A percentile compares a stretch with the other conserved stretches of the same genome.
phyloP scores from a whole-genome alignment of 2,113 vertebrate species.

The Syngnathus typhle region DNA sequence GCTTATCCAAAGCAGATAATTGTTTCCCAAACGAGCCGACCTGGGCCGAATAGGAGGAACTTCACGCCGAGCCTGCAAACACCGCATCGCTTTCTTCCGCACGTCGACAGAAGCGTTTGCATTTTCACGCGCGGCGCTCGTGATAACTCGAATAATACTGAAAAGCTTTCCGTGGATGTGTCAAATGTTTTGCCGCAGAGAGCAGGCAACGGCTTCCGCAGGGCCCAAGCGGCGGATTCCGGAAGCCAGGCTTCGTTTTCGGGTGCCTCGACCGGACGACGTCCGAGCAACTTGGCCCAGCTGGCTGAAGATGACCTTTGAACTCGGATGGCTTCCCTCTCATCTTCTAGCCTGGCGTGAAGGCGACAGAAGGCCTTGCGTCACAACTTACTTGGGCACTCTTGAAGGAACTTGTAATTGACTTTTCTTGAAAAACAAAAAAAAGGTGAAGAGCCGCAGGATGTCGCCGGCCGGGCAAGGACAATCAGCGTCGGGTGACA shows the following conservation, averaged over 20 bases:
- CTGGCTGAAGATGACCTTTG: conserved; percentile 84
- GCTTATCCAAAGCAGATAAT: conserved; percentile 52
- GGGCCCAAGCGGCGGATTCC: conserved; percentile 44
- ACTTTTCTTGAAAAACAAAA: conserved; percentile 15
- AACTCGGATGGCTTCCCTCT: conserved; percentile 34
- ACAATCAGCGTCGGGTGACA: conserved; percentile 19
- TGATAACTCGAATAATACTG: not conserved
- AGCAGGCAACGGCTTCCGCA: conserved; percentile 58
- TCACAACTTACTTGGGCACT: conserved; percentile 12
- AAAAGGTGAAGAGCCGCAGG: conserved; percentile 5
- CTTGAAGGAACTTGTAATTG: conserved; percentile 21
- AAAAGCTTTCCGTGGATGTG: conserved; percentile 7
- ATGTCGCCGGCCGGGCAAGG: conserved; percentile 24
- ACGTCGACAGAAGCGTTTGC: not conserved
- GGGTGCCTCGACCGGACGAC: conserved; percentile 51
- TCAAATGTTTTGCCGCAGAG: conserved; percentile 50
- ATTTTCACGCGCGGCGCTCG: not conserved
- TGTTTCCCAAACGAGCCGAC: conserved; percentile 17
- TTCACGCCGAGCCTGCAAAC: conserved; percentile 4
- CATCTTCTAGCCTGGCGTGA: conserved; percentile 15
- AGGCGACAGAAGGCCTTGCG: conserved; percentile 20
- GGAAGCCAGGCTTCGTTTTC: conserved; percentile 34
- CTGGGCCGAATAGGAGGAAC: conserved; percentile 12
- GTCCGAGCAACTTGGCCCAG: conserved; percentile 76
- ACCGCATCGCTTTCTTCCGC: not conserved